These are phyloP conservation scores for Microctenopoma stevenorrisi DNA, from an alignment of 2,797 vertebrate species.

Conservation along the genomic window DNA sequence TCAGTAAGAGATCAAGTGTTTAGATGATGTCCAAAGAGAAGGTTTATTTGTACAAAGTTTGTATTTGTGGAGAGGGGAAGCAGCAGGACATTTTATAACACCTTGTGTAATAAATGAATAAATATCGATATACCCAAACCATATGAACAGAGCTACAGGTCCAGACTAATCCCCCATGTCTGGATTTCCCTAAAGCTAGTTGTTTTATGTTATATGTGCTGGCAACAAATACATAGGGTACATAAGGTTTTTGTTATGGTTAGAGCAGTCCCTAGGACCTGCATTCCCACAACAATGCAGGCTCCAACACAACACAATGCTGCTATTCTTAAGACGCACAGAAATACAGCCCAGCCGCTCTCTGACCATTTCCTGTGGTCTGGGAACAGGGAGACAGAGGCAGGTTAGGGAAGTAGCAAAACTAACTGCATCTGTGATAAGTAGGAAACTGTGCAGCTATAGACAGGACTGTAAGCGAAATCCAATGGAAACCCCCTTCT, in stretches of 20 bases:
- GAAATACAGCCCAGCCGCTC: slow-evolving; percentile 67
- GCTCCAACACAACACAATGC: slow-evolving; percentile 76
- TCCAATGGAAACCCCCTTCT: slow-evolving; percentile 1
- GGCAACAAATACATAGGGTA: slow-evolving; percentile 25
- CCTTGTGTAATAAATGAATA: too few relatives aligned
- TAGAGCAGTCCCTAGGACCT: slow-evolving; percentile 46
- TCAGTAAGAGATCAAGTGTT: neutral
- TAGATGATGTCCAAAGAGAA: neutral
- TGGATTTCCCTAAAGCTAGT: slow-evolving; percentile 10
- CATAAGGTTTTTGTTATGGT: slow-evolving; percentile 59
- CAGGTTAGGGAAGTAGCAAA: slow-evolving; percentile 44
- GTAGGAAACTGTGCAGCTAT: slow-evolving; percentile 11
- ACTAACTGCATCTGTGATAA: slow-evolving; percentile 39
- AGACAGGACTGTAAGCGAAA: neutral
- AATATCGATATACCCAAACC: neutral
- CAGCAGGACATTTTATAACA: too few relatives aligned
- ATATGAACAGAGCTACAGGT: neutral
- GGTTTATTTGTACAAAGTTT: neutral
- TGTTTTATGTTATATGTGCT: slow-evolving; percentile 23
- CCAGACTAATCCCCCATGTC: neutral
- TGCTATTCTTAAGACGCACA: slow-evolving; percentile 78
- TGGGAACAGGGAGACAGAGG: slow-evolving; percentile 63
- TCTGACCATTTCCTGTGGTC: slow-evolving; percentile 76
- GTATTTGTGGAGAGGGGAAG: too few relatives aligned
- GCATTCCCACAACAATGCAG: slow-evolving; percentile 77